Percentiles rank a stretch among this genome's conserved stretches.
Evolutionary conservation across 1,140 invertebrate genomes (phyloP).

Genomic region (Diorhabda sublineata): DNA sequence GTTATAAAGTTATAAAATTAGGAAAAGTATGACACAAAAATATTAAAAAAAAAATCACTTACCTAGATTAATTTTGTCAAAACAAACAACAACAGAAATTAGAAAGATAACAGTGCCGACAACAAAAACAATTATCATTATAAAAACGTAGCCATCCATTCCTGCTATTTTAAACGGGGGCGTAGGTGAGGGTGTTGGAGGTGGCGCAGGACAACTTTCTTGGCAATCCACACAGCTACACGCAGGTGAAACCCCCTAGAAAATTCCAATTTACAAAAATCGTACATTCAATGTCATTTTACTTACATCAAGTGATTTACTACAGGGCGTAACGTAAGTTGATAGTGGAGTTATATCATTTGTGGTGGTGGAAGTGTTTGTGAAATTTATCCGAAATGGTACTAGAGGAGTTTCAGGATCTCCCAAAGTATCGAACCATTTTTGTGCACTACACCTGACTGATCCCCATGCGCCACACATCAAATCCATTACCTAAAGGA

Average conservation of each 20-base stretch:
- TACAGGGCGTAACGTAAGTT: constrained; percentile 63
- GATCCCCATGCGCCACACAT: constrained; percentile 74
- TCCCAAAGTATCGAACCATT: constrained; percentile 76
- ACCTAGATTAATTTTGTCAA: no score
- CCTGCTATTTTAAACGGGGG: constrained; percentile 64
- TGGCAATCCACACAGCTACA: constrained; percentile 91
- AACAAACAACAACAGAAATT: constrained; percentile 33
- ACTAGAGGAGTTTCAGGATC: constrained; percentile 58
- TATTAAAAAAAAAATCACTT: no score
- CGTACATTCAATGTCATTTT: no score
- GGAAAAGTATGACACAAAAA: no score
- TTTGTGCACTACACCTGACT: constrained; percentile 60
- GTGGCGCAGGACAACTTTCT: constrained; percentile 69
- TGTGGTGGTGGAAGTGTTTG: constrained; percentile 46
- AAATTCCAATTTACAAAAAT: not conserved
- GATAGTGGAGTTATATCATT: constrained; percentile 58
- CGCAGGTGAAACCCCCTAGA: constrained; percentile 57
- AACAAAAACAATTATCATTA: constrained; percentile 74
- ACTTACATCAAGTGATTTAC: constrained; percentile 61
- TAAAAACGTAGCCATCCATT: constrained; percentile 69
- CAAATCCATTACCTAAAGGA: constrained; percentile 59
- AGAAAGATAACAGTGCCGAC: constrained; percentile 64
- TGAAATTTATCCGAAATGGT: constrained; percentile 80
- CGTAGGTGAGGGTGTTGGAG: constrained; percentile 60
- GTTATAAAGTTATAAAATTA: no score